These are phyloP conservation scores for Cheirogaleus major DNA, from an alignment of 2,797 vertebrate genomes.

Conservation along the genomic window DNA sequence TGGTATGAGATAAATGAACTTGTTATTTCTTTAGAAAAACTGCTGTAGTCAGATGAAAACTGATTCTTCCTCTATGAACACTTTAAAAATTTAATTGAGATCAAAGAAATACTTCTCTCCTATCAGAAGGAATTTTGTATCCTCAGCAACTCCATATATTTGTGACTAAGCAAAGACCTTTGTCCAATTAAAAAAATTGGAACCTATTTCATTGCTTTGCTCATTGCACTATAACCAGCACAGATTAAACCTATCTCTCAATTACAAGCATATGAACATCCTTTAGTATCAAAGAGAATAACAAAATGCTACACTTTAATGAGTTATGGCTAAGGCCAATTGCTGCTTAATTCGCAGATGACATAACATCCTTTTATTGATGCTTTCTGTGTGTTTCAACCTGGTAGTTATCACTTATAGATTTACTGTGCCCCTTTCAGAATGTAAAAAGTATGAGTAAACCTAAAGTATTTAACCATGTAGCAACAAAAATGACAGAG, in stretches of 20 bases:
- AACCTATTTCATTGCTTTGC: slow-evolving; percentile 35
- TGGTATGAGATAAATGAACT: background rate
- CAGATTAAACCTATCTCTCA: slow-evolving; percentile 80
- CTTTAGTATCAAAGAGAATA: slow-evolving; percentile 84
- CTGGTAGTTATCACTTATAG: slow-evolving; percentile 72
- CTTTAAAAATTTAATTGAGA: background rate
- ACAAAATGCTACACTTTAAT: slow-evolving; percentile 80
- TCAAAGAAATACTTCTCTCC: background rate
- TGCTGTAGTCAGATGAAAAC: background rate
- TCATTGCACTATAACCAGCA: slow-evolving; percentile 75
- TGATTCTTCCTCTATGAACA: background rate
- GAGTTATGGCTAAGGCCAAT: slow-evolving; percentile 80
- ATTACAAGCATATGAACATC: slow-evolving; percentile 80
- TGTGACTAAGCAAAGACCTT: background rate
- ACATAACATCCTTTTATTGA: slow-evolving; percentile 80
- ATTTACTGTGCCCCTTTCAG: slow-evolving; percentile 64
- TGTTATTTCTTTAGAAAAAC: background rate
- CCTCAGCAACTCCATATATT: background rate
- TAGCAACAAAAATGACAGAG: slow-evolving; percentile 59
- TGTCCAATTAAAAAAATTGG: slow-evolving; percentile 66
- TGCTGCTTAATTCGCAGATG: slow-evolving; percentile 83
- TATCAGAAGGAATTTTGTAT: background rate
- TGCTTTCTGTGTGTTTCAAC: slow-evolving; percentile 73
- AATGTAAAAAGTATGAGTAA: slow-evolving; percentile 60
- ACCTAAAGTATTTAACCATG: slow-evolving; percentile 67